Conservation (phyloP, 2,797 vertebrate species). For the Rhadinocentrus ornatus region DNA sequence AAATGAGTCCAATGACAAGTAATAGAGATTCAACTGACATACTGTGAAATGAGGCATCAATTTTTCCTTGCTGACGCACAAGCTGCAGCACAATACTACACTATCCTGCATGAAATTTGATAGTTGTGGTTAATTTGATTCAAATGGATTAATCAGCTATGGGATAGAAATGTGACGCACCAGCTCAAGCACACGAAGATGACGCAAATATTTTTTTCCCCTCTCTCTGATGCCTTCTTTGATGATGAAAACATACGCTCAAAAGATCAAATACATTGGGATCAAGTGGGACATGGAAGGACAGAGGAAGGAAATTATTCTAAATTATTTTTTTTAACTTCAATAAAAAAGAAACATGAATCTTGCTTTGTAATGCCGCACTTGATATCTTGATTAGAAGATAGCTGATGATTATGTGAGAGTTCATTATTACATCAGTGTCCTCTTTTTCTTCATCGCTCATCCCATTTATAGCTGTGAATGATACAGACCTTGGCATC, state of each 20-base stretch:
- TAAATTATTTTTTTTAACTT: neutral
- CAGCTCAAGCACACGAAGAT: constrained; percentile 27
- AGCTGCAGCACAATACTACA: constrained; percentile 6
- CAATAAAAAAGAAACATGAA: neutral
- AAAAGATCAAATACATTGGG: neutral
- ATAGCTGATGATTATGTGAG: constrained; percentile 14
- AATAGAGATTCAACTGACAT: constrained; percentile 26
- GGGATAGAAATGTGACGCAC: constrained; percentile 49
- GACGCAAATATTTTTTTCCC: constrained; percentile 49
- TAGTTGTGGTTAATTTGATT: constrained; percentile 12
- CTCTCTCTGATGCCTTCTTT: neutral
- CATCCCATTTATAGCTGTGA: constrained; percentile 45
- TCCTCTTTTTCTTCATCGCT: constrained; percentile 20
- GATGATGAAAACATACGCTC: constrained; percentile 20
- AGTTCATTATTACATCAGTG: constrained; percentile 19
- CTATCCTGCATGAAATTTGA: constrained; percentile 4
- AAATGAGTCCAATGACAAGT: constrained; percentile 29
- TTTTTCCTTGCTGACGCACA: constrained; percentile 18
- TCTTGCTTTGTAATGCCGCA: neutral
- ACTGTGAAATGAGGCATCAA: constrained; percentile 24
- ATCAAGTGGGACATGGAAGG: neutral
- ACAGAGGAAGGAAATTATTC: neutral
- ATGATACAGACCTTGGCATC: constrained; percentile 52
- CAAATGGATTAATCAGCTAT: constrained; percentile 20
- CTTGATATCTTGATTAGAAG: neutral